Percentiles rank a stretch among this genome's conserved stretches.
Conservation (phyloP, 1,140 invertebrate genomes). For the Drosophila oshimai region DNA sequence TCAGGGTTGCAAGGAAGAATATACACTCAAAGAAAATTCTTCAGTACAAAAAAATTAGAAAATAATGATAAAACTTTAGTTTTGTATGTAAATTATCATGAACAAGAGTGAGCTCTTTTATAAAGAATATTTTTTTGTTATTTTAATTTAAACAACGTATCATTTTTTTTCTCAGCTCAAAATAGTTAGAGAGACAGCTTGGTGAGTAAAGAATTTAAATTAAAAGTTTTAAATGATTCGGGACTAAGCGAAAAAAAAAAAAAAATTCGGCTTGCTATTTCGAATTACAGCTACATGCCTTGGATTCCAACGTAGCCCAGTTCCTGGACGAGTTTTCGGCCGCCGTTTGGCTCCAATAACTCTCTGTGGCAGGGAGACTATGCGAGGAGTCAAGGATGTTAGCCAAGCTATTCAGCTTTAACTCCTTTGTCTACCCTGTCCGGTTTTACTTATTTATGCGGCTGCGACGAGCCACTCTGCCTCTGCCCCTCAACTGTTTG, state of each 20-base stretch:
- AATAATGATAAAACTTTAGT: no score
- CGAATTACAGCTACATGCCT: constrained; percentile 48
- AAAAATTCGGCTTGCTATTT: no score
- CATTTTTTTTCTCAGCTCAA: background rate
- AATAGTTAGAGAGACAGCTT: background rate
- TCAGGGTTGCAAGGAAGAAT: no score
- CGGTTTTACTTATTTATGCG: constrained; percentile 62
- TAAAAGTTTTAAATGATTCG: constrained; percentile 15
- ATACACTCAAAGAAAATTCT: no score
- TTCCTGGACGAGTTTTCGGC: constrained; percentile 7
- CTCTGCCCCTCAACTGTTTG: constrained; percentile 25
- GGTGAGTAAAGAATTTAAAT: constrained; percentile 20
- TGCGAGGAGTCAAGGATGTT: constrained; percentile 58
- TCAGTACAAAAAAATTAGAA: no score
- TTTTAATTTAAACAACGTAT: background rate
- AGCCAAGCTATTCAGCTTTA: constrained; percentile 23
- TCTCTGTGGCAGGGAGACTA: constrained; percentile 15
- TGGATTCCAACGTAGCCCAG: constrained; percentile 36
- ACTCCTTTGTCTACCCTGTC: constrained; percentile 20
- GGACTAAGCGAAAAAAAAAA: no score
- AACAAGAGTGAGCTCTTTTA: no score
- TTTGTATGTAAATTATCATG: no score
- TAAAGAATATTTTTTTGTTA: no score
- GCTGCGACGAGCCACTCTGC: constrained; percentile 8
- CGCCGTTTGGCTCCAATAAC: constrained; percentile 15